Base-by-base conservation (phyloP, 2,888 invertebrate species). In the Erannis defoliaria region DNA sequence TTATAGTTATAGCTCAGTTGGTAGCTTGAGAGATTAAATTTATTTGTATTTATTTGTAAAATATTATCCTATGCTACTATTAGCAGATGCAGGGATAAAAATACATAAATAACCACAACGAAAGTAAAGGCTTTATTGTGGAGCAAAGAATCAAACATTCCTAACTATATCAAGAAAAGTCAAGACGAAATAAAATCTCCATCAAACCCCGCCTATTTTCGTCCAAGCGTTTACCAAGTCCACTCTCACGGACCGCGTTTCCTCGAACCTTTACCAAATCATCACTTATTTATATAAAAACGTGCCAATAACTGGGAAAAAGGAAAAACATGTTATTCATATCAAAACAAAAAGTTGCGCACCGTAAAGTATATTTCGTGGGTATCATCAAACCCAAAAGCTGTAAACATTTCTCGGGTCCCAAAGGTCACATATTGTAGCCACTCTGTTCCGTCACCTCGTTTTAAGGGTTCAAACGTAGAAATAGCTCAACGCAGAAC, bases 351-450 rank as follows among this genome's bases (percentile, higher is more conserved):
- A 62, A 74, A 76, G 56, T 73, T 72, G 66, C 56, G 60, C 23
- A 61, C 43, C 42, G 68, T 68, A 73, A 70, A 70, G 62, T 69
- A 72, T 77, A 76, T 77, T 77, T 75, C 65, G 68, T 57, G 62
- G 70, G 71, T 74, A 73, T 71, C 71, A 69, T 72, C 64, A 67
- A 70, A 64, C 56, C 62, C 56, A 26, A 75, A 72, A 76, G 72
- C 73, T 72, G 50, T 70, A 69, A 77, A 70, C 68, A 69, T 66
- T 49, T 56, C 64, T 68, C 50, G 59, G 23, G 42, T 78, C 78
- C 77, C 79, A 51, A 43, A 71, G 78, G 78, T 67, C 77, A 66
- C 74, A 77, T 77, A 75, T 78, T 74, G 75, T 72, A 68, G 70
- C 72, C 78, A 71, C 74, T 72, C 73, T 70, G 56, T 53, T 35